Evolutionary conservation across 2,888 invertebrate species (phyloP).

Genomic region (Automeris io): DNA sequence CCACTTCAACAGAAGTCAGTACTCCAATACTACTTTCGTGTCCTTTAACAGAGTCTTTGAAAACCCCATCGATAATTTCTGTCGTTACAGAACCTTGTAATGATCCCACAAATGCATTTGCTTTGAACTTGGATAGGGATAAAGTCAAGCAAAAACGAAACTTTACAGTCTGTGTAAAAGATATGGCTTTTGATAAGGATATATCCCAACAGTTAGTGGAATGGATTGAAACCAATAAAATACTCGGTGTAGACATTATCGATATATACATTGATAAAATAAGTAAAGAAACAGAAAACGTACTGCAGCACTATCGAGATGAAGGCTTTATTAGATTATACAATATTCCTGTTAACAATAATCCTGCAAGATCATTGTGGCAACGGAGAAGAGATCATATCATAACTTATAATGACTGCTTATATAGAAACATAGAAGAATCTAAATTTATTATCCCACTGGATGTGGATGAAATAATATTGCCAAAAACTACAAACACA

Average conservation of each 20-base stretch:
- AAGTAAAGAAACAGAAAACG: conserved; percentile 67
- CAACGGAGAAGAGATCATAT: conserved; percentile 84
- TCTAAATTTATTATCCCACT: conserved; percentile 82
- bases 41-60: conserved; percentile 68
- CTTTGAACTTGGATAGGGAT: conserved; percentile 31
- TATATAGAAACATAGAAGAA: conserved; percentile 81
- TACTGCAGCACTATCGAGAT: conserved; percentile 75
- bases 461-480: conserved; percentile 85
- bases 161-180: conserved; percentile 84
- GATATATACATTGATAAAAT: conserved; percentile 81
- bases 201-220: conserved; percentile 79
- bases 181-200: conserved; percentile 80
- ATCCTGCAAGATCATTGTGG: conserved; percentile 66
- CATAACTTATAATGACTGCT: conserved; percentile 86
- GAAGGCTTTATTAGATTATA: conserved; percentile 66
- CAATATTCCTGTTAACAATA: conserved; percentile 72
- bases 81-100: conserved; percentile 72
- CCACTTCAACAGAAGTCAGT: conserved; percentile 50
- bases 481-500: conserved; percentile 77
- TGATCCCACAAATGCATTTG: conserved; percentile 56
- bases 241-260: conserved; percentile 81
- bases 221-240: conserved; percentile 82
- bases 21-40: conserved; percentile 81
- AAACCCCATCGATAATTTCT: conserved; percentile 57
- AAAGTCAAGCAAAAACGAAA: conserved; percentile 36